Base-by-base conservation (phyloP, 1,140 invertebrate species). In the Stegodyphus dumicola region DNA sequence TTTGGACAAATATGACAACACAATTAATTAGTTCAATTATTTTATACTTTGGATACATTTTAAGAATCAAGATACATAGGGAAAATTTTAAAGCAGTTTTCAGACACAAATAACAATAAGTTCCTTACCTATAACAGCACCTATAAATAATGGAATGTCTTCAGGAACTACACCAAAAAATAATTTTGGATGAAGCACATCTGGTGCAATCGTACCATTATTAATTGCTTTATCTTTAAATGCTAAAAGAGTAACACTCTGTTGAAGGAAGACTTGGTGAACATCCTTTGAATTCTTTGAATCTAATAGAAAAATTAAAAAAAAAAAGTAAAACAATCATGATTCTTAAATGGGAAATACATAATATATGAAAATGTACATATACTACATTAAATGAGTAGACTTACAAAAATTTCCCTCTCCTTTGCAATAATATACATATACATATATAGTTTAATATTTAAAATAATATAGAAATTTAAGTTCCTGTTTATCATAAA, bases 121-220 rank as follows among this genome's bases (percentile, higher is more conserved):
- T 18, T 65, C n/a, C 67, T 67, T 77, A 88, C 92, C 92, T 80
- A 90, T 91, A 86, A 92, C 91, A n/a, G 91, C 90, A 64, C 92
- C 92, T 60, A 92, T 90, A 76, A 92, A 87, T 51, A 92, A 87
- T 6, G 92, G 92, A 78, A 92, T 88, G 78, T 92, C 90, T 51
- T 92, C 91, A 73, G 89, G 88, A 73, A 91, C 89, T 33, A 92
- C 87, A 84, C 90, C 90, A 91, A 91, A 92, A 33, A 86, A 53
- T 53, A 78, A 65, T 53, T 80, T 79, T 56, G 85, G 77, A n/a
- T 18, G 60, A 9, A 85, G 17, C 2, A 33, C 52, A 52, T 65
- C 53, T 49, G 85, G 77, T 13, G 85, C 64, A 66, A 54, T 33
- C 9, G 85, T 86, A 48, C 53, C 18, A 53, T 80, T 86, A 49